Evolutionary conservation across 2,113 vertebrate species (phyloP).

Genomic region (Lipophrys pholis): DNA sequence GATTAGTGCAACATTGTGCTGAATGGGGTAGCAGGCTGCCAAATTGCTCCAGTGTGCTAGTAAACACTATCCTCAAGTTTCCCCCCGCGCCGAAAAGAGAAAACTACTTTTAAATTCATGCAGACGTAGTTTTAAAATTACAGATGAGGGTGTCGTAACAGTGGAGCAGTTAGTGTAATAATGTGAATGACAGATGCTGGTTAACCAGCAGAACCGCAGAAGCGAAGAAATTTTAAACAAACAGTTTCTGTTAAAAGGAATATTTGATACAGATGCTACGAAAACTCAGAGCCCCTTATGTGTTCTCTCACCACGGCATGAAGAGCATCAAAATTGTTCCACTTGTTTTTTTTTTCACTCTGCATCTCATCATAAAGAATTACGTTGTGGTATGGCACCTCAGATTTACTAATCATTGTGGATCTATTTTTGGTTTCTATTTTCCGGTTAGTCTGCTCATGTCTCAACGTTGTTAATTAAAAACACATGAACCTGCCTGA

Average conservation of each 20-base stretch:
- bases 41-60: constrained; percentile 70
- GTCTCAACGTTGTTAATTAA: constrained; percentile 75
- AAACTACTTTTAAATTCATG: constrained; percentile 62
- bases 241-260: constrained; percentile 16
- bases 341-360: constrained; percentile 8
- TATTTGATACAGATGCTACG: constrained; percentile 41
- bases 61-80: constrained; percentile 65
- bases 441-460: constrained; percentile 47
- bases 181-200: constrained; percentile 58
- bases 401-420: constrained; percentile 30
- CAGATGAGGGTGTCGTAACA: constrained; percentile 47
- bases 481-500: constrained; percentile 79
- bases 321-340: constrained; percentile 3
- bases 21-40: constrained; percentile 62
- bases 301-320: constrained; percentile 24
- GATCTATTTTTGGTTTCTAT: constrained; percentile 43
- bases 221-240: constrained; percentile 29
- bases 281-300: background rate
- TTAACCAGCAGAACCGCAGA: constrained; percentile 61
- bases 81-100: constrained; percentile 39
- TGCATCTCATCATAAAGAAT: constrained; percentile 18
- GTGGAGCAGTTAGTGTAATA: constrained; percentile 49
- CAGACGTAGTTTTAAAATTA: constrained; percentile 69
- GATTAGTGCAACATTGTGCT: constrained; percentile 71
- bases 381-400: constrained; percentile 15